Percentiles rank a stretch among this genome's conserved stretches.
These are phyloP conservation scores for Blastomussa wellsi DNA, from an alignment of 92 coral and sea anemone species.

Conservation along the genomic window DNA sequence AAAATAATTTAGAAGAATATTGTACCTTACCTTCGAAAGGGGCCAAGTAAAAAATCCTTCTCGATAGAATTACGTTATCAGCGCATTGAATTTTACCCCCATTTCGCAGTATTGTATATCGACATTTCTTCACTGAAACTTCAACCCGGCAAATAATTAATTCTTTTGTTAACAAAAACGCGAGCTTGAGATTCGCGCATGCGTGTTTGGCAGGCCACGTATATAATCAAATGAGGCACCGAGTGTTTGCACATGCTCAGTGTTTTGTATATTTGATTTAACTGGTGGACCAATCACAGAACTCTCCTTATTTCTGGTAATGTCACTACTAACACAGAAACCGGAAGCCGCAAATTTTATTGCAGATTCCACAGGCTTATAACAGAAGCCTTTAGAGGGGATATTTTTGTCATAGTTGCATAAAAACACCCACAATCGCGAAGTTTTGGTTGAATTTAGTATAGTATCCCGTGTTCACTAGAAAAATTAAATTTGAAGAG, in stretches of 20 bases:
- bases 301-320: slow-evolving; percentile 27
- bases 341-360: background rate
- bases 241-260: slow-evolving; percentile 26
- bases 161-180: slow-evolving; percentile 77
- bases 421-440: background rate
- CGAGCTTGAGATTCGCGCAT: slow-evolving; percentile 61
- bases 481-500: background rate
- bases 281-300: slow-evolving; percentile 29
- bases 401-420: background rate
- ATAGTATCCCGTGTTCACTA: too few species aligned
- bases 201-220: slow-evolving; percentile 84
- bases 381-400: background rate
- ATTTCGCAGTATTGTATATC: slow-evolving; percentile 48
- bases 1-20: background rate
- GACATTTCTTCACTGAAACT: slow-evolving; percentile 52
- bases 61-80: slow-evolving; percentile 36
- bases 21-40: slow-evolving; percentile 45
- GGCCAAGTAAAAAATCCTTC: slow-evolving; percentile 8
- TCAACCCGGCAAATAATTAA: slow-evolving; percentile 57
- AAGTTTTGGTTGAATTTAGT: background rate
- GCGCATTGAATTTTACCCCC: slow-evolving; percentile 43
- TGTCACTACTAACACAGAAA: slow-evolving; percentile 2
- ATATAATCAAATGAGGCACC: slow-evolving; percentile 73
- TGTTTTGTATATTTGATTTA: slow-evolving; percentile 13
- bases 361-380: background rate